phyloP scores from a whole-genome alignment of 30 jellyfish, hydroid and myxozoan species.

The Chironex yamaguchii region DNA sequence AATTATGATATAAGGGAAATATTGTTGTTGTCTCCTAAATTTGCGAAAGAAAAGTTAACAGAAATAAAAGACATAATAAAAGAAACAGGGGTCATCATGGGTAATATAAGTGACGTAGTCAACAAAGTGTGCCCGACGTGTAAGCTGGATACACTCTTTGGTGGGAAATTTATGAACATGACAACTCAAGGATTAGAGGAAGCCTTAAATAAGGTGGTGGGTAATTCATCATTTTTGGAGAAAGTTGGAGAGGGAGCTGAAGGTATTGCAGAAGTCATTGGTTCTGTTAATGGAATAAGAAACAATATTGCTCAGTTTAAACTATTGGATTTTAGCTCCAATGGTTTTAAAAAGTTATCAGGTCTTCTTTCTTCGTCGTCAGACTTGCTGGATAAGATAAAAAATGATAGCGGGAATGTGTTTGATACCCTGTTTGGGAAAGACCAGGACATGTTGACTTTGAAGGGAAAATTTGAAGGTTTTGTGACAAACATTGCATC shows the following conservation, averaged over 20 bases:
- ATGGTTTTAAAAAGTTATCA: constrained; percentile 72
- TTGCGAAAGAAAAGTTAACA: constrained; percentile 79
- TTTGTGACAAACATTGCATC: constrained; percentile 65
- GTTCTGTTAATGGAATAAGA: constrained; percentile 75
- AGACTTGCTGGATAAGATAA: constrained; percentile 43
- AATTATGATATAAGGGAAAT: constrained; percentile 80
- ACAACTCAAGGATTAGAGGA: constrained; percentile 29
- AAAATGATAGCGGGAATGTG: constrained; percentile 62
- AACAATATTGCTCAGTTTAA: constrained; percentile 28
- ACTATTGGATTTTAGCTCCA: constrained; percentile 62
- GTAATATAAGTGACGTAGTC: constrained; percentile 45
- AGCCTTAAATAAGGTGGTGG: constrained; percentile 63
- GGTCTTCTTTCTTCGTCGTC: constrained; percentile 69
- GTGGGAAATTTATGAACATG: constrained; percentile 59
- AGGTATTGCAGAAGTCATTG: constrained; percentile 41
- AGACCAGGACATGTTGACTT: constrained; percentile 57
- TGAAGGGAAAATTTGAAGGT: constrained; percentile 84
- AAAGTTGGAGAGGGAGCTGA: constrained; percentile 79
- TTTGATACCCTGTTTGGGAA: constrained; percentile 70
- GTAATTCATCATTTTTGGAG: constrained; percentile 69
- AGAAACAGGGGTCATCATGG: constrained; percentile 80
- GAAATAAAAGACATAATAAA: constrained; percentile 80
- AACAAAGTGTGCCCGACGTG: constrained; percentile 76
- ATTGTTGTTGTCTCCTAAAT: constrained; percentile 82
- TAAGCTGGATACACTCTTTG: constrained; percentile 68